Evolutionary conservation across 2,888 invertebrate genomes (phyloP).

Genomic region (Diploptera punctata): DNA sequence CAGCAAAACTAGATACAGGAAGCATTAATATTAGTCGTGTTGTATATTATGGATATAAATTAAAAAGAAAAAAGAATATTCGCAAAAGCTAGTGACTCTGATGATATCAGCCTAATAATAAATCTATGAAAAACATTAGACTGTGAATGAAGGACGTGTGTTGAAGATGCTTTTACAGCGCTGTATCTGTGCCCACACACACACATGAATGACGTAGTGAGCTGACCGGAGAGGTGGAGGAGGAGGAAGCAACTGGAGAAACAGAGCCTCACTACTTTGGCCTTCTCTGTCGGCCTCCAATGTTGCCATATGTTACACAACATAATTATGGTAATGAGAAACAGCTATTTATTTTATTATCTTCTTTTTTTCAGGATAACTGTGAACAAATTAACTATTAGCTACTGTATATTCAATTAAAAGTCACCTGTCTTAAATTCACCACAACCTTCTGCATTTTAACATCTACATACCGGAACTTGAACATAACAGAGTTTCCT

Average conservation of each 20-base stretch:
- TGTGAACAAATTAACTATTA: not conserved
- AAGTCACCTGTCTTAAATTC: not conserved
- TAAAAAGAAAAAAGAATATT: too few relatives aligned
- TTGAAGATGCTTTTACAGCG: not conserved
- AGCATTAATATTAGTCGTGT: too few relatives aligned
- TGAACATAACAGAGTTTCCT: too few relatives aligned
- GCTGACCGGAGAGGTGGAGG: not conserved
- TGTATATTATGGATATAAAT: too few relatives aligned
- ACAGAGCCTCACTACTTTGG: slow-evolving; percentile 1
- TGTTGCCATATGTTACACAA: slow-evolving; percentile 21
- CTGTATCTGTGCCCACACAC: slow-evolving; percentile 1
- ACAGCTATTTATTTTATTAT: not conserved
- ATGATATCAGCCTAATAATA: too few relatives aligned
- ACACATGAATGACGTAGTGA: slow-evolving; percentile 27
- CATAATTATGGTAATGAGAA: slow-evolving; percentile 16
- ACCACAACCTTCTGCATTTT: not conserved
- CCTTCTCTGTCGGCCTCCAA: slow-evolving; percentile 26
- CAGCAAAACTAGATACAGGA: too few relatives aligned
- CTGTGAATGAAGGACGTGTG: too few relatives aligned
- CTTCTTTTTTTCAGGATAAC: not conserved
- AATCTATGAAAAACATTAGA: too few relatives aligned
- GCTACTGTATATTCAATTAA: not conserved
- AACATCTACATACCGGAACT: too few relatives aligned
- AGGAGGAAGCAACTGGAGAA: not conserved
- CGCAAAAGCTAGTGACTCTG: too few relatives aligned